Base-by-base conservation (phyloP, 1,140 invertebrate species). In the Batillaria attramentaria region DNA sequence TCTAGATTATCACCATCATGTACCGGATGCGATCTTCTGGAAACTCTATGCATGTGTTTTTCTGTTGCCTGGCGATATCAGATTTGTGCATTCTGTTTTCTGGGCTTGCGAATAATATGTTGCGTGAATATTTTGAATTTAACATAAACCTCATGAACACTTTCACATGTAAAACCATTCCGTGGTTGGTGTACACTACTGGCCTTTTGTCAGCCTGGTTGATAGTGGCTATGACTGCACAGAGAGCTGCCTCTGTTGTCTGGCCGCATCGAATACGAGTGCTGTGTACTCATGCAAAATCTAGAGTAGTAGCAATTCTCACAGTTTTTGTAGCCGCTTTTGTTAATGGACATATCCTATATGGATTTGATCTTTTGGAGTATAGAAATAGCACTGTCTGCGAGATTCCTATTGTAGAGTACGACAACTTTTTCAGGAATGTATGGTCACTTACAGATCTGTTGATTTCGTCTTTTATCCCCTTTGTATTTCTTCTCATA, bases 361-460 rank as follows among this genome's bases (percentile, higher is more conserved):
- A 79, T 66, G 79, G 75, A 68, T 77, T 79, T 76, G 68, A 43
- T 28, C 66, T 77, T 20, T 41, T 54, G 0, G 57, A 75, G 46
- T 72, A 62, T n/a, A 62, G 69, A 10, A 46, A 77, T 13, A 28
- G 43, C 1, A 60, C 78, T 18, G 35, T 60, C 3, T 16, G 31
- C 13, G 10, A 50, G 6, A 31, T 70, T 28, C 33, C 54, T 5
- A 62, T 46, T 24, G 60, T 4, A 5, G 57, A 50, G 13, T 72
- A 77, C 66, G 39, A 69, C 20, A 74, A 74, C 35, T 79, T 86
- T 50, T 62, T 77, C 4, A 50, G 62, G 1, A 65, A 72, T 4
- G 72, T 79, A 10, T 78, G 81, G 78, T 79, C 81, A 10, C 84
- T 77, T 77, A 50, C 84, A 18, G 84, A 85, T 6, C n/a, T 72